Evolutionary conservation across 2,113 vertebrate species (phyloP), one percentile per base, ranked within the genome.

Genomic region (Dromas ardeola): DNA sequence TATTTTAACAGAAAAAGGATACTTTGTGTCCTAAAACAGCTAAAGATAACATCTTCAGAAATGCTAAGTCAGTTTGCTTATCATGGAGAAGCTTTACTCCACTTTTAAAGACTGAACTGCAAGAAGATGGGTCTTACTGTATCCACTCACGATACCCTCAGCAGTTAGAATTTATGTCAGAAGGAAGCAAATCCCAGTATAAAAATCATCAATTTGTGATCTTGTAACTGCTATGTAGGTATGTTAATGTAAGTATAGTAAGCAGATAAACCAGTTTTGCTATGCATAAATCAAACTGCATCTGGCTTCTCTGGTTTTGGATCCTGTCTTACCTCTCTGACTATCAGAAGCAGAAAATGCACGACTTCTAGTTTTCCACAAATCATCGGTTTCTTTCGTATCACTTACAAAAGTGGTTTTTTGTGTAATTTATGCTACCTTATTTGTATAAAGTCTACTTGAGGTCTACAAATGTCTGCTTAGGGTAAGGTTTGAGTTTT

Each of bases 201-300:
- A 85, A 90, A 92, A 81, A 36, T n/a, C 30, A 50, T 13, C 42
- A 19, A 3, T 85, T 84, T 92, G 79, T 63, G 82, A 29, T 59
- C 79, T 36, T 42, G 20, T 67, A 85, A 95, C 81, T 88, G 65
- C 65, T 88, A 15, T 13, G 61, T 18, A 90, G 40, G 77, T 73
- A 23, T 65, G 85, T 73, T 70, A 58, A 47, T 43, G 14, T 25
- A 50, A 25, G 11, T 47, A 32, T 1, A 36, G 29, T 13, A 88
- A 83, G 92, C 59, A 88, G 93, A 86, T 25, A 88, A 91, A 93
- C 89, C 89, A 77, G 83, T 95, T 93, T 73, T 52, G 36, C 89
- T 81, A 3, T 22, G 18, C 63, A 56, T 78, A 89, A 83, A 72
- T 86, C 80, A 89, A 43, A 74, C 27, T 34, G 5, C 5, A 15